Evolutionary conservation across 2,888 invertebrate species (phyloP).

Genomic region (Amblyjoppa fuscipennis): DNA sequence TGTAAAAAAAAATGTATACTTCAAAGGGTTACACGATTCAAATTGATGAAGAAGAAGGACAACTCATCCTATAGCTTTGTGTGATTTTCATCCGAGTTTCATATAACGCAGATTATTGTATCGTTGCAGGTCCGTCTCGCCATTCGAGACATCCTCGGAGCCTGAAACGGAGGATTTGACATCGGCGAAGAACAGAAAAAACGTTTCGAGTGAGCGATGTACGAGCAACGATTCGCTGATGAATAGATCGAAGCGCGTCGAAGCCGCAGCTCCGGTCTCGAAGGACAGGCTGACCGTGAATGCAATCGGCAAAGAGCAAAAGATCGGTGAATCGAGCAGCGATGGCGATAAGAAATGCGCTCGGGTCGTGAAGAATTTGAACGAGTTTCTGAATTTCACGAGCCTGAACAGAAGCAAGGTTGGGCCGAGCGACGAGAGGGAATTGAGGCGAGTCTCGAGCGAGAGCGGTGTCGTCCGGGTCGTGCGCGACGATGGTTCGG

Average conservation of each 20-base stretch:
- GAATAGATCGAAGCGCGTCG: conserved; percentile 74
- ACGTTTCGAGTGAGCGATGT: conserved; percentile 80
- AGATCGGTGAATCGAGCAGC: conserved; percentile 73
- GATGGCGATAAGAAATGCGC: conserved; percentile 80
- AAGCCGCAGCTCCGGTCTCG: conserved; percentile 67
- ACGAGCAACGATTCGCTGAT: conserved; percentile 77
- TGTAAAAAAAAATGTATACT: too few relatives aligned
- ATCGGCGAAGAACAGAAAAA: conserved; percentile 78
- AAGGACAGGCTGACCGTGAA: conserved; percentile 66
- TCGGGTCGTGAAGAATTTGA: conserved; percentile 91
- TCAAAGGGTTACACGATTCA: too few relatives aligned
- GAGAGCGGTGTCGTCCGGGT: conserved; percentile 79
- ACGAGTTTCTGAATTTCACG: conserved; percentile 93
- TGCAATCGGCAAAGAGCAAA: conserved; percentile 58
- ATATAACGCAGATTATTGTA: too few relatives aligned
- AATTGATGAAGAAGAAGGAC: too few relatives aligned
- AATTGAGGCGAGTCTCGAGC: conserved; percentile 79
- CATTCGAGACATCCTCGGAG: conserved; percentile 76
- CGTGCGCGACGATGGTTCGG: conserved; percentile 78
- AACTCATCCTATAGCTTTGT: too few relatives aligned
- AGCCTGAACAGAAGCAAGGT: conserved; percentile 88
- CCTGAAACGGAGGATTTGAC: conserved; percentile 77
- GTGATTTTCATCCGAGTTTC: too few relatives aligned
- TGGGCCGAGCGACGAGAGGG: conserved; percentile 82
- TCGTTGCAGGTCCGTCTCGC: conserved; percentile 74